Conservation (phyloP, 1,140 invertebrate species). For the Zaprionus nigranus region DNA sequence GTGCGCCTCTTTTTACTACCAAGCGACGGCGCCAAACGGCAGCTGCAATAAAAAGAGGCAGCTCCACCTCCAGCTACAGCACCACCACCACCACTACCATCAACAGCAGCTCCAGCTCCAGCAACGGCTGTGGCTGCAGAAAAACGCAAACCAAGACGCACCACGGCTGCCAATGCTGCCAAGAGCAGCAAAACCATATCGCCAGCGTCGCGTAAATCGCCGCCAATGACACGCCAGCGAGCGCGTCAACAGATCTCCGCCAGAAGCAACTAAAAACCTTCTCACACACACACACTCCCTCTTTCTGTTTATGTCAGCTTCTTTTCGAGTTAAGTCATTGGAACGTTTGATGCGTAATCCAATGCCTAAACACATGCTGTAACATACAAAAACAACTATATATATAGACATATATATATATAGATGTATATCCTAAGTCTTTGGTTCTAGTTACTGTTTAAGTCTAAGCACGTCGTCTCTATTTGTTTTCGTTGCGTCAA, state of each 20-base stretch:
- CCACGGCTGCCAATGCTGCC: conserved; percentile 21
- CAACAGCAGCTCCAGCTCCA: neutral
- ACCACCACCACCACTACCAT: neutral
- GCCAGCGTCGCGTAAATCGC: conserved; percentile 49
- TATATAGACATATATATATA: neutral
- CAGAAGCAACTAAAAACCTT: conserved; percentile 48
- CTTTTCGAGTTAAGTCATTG: conserved; percentile 36
- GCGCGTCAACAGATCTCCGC: conserved; percentile 74
- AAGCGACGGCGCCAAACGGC: conserved; percentile 52
- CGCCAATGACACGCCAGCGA: conserved; percentile 72
- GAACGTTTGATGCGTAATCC: conserved; percentile 38
- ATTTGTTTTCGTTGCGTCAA: conserved; percentile 36
- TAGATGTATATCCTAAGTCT: conserved; percentile 47
- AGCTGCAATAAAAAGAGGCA: conserved; percentile 2
- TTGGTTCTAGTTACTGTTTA: conserved; percentile 70
- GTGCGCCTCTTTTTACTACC: conserved; percentile 54
- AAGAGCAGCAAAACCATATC: conserved; percentile 37
- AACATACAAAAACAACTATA: conserved; percentile 30
- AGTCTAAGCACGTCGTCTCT: conserved; percentile 37
- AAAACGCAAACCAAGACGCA: conserved; percentile 42
- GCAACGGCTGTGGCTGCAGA: conserved; percentile 1
- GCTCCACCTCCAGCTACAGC: conserved; percentile 2
- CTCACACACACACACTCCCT: neutral
- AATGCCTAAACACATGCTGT: conserved; percentile 34
- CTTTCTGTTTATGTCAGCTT: conserved; percentile 30